phyloP scores from a whole-genome alignment of 1,140 invertebrate genomes.

The Sycophila sp. region DNA sequence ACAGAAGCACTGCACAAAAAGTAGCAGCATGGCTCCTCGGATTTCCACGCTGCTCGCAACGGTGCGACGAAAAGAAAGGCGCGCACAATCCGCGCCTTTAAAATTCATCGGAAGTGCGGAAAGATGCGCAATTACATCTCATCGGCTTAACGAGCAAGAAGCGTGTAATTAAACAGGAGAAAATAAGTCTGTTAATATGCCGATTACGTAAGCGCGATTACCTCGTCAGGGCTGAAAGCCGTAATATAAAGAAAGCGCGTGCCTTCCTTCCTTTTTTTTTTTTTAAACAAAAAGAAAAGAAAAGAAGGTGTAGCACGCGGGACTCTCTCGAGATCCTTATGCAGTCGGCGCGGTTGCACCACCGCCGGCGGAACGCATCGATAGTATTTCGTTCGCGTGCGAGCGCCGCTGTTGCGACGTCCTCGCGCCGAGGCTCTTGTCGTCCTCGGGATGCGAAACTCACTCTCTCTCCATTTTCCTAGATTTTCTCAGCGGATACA shows the following conservation, averaged over 20 bases:
- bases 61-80: too few species aligned
- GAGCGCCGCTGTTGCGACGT: too few species aligned
- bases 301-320: too few species aligned
- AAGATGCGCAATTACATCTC: constrained; percentile 11
- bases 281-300: too few species aligned
- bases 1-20: neutral
- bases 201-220: neutral
- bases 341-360: neutral
- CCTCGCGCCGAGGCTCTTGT: too few species aligned
- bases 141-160: constrained; percentile 14
- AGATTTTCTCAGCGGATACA: too few species aligned
- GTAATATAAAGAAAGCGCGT: neutral
- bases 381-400: constrained; percentile 44
- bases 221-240: too few species aligned
- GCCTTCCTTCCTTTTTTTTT: too few species aligned
- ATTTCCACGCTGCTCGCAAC: too few species aligned
- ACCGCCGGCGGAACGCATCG: neutral
- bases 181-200: neutral
- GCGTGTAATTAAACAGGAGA: neutral
- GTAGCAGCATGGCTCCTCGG: neutral
- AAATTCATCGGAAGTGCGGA: constrained; percentile 16
- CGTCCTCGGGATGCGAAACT: too few species aligned
- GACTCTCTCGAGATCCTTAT: neutral
- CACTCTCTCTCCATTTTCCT: too few species aligned
- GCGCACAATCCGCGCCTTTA: too few species aligned